Evolutionary conservation across 2,888 invertebrate genomes (phyloP).

Genomic region (Zaprionus bogoriensis): DNA sequence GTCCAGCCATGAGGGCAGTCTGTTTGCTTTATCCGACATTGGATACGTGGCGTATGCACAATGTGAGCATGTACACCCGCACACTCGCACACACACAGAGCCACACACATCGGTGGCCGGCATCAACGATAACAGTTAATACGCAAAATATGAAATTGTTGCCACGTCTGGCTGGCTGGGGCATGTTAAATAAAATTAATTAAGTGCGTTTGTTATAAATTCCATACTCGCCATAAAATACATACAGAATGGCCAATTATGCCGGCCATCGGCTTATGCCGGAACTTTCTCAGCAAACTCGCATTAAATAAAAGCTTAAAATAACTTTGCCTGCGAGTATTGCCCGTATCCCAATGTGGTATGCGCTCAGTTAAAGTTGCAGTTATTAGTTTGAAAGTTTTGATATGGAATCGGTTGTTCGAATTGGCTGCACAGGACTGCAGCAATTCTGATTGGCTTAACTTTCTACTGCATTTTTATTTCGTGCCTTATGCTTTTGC

Average conservation of each 20-base stretch:
- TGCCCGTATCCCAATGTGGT: too few species aligned
- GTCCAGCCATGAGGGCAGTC: slow-evolving; percentile 15
- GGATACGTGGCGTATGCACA: slow-evolving; percentile 42
- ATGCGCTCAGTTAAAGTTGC: too few species aligned
- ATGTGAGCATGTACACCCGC: slow-evolving; percentile 23
- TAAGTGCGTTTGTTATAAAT: slow-evolving; percentile 48
- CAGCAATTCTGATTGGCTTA: too few species aligned
- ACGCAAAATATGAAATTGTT: slow-evolving; percentile 65
- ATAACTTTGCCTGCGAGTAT: too few species aligned
- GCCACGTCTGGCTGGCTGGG: slow-evolving; percentile 28
- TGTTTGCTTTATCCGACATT: slow-evolving; percentile 33
- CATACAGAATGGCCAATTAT: slow-evolving; percentile 19
- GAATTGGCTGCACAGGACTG: too few species aligned
- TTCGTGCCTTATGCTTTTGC: too few species aligned
- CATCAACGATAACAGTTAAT: slow-evolving; percentile 52
- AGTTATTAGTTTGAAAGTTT: too few species aligned
- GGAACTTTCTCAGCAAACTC: too few species aligned
- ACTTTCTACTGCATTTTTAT: too few species aligned
- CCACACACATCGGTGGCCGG: too few species aligned
- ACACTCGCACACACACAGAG: slow-evolving; percentile 12
- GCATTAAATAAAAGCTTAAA: too few species aligned
- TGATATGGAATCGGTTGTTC: too few species aligned
- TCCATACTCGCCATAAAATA: slow-evolving; percentile 14
- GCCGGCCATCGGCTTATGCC: background rate
- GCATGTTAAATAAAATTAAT: slow-evolving; percentile 65